These are phyloP conservation scores for Stylophora pistillata DNA, from an alignment of 64 coral and sea anemone genomes.

Conservation along the genomic window DNA sequence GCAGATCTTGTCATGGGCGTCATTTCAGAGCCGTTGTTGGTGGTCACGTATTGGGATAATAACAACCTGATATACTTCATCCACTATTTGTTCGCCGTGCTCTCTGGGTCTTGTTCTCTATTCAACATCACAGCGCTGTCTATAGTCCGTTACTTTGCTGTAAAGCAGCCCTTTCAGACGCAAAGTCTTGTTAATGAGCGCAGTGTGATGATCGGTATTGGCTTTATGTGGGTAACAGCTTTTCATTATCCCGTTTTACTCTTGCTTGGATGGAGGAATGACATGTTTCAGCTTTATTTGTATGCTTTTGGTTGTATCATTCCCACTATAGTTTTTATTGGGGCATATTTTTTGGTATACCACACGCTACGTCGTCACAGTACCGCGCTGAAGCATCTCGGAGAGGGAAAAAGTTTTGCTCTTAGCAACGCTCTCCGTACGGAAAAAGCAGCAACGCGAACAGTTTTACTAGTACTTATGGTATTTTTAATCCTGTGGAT, in stretches of 20 bases:
- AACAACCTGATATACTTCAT: conserved; percentile 15
- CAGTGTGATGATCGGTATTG: not conserved
- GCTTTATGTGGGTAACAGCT: conserved; percentile 41
- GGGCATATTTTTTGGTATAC: conserved; percentile 36
- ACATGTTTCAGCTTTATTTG: conserved; percentile 57
- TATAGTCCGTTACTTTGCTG: conserved; percentile 49
- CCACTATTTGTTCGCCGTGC: conserved; percentile 47
- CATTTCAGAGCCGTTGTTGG: conserved; percentile 39
- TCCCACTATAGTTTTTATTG: conserved; percentile 23
- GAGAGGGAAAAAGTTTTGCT: not conserved
- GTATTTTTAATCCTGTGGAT: conserved; percentile 41
- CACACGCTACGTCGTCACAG: conserved; percentile 33
- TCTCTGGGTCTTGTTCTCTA: conserved; percentile 45
- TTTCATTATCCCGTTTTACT: conserved; percentile 35
- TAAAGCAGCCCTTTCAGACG: conserved; percentile 32
- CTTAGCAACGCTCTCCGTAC: conserved; percentile 3
- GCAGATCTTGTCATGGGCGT: conserved; percentile 63
- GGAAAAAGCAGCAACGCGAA: conserved; percentile 47
- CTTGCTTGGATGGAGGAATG: conserved; percentile 39
- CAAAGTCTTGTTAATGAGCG: conserved; percentile 23
- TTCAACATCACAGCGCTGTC: conserved; percentile 47
- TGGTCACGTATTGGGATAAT: conserved; percentile 32
- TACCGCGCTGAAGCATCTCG: not conserved
- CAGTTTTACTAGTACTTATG: conserved; percentile 27
- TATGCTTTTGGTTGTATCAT: conserved; percentile 35